Percentiles rank a stretch among this genome's conserved stretches.
Evolutionary conservation across 1,140 invertebrate genomes (phyloP).

Genomic region (Dinothrombium tinctorium): DNA sequence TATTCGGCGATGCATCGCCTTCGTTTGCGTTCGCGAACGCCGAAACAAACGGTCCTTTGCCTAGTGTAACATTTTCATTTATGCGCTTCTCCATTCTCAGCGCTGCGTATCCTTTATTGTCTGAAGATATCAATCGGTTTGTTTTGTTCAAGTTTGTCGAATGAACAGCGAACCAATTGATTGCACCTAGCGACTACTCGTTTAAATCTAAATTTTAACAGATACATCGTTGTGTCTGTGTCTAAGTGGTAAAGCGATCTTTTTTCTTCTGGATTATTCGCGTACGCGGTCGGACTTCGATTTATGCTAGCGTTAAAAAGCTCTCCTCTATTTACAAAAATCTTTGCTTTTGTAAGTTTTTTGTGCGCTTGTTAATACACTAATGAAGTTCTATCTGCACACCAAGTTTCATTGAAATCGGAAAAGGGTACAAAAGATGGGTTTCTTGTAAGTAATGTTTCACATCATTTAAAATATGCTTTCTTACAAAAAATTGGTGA

Average conservation of each 20-base stretch:
- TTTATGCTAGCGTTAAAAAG: constrained; percentile 64
- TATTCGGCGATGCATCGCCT: constrained; percentile 25
- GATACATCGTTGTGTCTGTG: constrained; percentile 55
- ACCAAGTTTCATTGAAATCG: no score
- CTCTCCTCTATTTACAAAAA: constrained; percentile 35
- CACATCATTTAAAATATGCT: no score
- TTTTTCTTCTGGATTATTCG: constrained; percentile 55
- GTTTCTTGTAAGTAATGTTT: no score
- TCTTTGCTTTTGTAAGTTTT: constrained; percentile 37
- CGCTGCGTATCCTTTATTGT: constrained; percentile 75
- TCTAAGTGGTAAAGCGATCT: constrained; percentile 49
- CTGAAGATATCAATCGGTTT: constrained; percentile 59
- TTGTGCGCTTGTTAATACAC: no score
- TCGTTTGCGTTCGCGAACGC: constrained; percentile 24
- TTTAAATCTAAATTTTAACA: constrained; percentile 41
- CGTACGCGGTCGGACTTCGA: constrained; percentile 60
- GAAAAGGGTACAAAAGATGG: no score
- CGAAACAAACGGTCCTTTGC: constrained; percentile 23
- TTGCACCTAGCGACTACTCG: constrained; percentile 23
- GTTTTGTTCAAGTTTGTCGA: constrained; percentile 88
- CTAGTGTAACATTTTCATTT: constrained; percentile 24
- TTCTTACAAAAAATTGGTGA: no score
- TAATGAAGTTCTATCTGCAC: no score
- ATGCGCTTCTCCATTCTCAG: constrained; percentile 53
- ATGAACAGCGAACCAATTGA: constrained; percentile 81